phyloP scores from a whole-genome alignment of 2,797 vertebrate species.

The Macroramphosus scolopax region DNA sequence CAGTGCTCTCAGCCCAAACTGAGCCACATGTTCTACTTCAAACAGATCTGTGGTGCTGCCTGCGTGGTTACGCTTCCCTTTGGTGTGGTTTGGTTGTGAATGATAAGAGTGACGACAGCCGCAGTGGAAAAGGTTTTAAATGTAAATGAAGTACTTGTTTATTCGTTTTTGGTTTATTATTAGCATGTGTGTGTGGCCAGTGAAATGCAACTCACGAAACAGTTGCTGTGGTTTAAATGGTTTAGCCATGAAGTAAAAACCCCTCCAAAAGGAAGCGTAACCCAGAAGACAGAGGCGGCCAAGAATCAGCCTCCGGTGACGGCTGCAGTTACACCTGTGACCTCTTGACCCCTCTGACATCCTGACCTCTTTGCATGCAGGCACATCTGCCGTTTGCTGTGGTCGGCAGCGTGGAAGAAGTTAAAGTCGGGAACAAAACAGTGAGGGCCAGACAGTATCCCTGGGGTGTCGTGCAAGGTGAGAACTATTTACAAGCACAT shows the following conservation, averaged over 20 bases:
- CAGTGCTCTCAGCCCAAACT: slow-evolving; percentile 6
- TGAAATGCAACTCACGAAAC: slow-evolving; percentile 8
- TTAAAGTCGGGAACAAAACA: slow-evolving; percentile 97
- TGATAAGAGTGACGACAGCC: slow-evolving; percentile 18
- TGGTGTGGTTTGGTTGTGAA: slow-evolving; percentile 41
- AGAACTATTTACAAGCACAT: slow-evolving; percentile 50
- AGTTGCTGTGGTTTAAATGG: not conserved
- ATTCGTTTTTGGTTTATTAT: slow-evolving; percentile 1
- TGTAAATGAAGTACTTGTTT: slow-evolving; percentile 6
- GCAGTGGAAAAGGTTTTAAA: slow-evolving; percentile 11
- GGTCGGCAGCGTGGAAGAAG: slow-evolving; percentile 96
- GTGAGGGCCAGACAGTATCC: slow-evolving; percentile 97
- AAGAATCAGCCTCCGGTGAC: not conserved
- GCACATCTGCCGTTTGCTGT: slow-evolving; percentile 97
- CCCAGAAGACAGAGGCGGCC: not conserved
- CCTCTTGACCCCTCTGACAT: slow-evolving; percentile 12
- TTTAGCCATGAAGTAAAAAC: too few species aligned
- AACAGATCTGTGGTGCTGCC: slow-evolving; percentile 20
- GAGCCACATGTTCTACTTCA: slow-evolving; percentile 32
- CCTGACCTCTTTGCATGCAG: slow-evolving; percentile 64
- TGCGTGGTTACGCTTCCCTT: slow-evolving; percentile 14
- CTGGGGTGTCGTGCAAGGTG: slow-evolving; percentile 98
- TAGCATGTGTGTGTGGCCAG: not conserved
- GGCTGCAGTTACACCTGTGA: slow-evolving; percentile 13
- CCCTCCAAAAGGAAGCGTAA: not conserved